Conservation (phyloP, 2,888 invertebrate genomes). For the Gymnoscelis rufifasciata region DNA sequence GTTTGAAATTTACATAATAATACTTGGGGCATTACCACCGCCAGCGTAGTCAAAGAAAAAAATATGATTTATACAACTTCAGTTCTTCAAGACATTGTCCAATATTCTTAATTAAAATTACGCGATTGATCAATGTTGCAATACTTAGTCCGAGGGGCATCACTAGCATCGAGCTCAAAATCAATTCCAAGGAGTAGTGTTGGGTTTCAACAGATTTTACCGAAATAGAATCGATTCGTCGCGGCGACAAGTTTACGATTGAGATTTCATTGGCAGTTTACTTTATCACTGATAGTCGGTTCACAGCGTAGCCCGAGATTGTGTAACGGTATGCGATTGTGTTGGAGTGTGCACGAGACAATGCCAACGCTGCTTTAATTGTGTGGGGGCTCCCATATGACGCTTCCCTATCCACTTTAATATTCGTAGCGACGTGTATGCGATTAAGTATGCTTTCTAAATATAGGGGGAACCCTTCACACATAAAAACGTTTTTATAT, state of each 20-base stretch:
- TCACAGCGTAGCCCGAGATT: constrained; percentile 31
- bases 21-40: constrained; percentile 69
- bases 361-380: constrained; percentile 58
- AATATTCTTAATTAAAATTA: no score
- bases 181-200: constrained; percentile 41
- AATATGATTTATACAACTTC: constrained; percentile 55
- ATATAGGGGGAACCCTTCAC: constrained; percentile 65
- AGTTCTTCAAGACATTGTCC: no score
- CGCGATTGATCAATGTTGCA: constrained; percentile 32
- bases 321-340: constrained; percentile 50
- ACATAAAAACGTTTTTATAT: constrained; percentile 60
- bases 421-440: constrained; percentile 67
- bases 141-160: constrained; percentile 24
- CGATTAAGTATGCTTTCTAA: constrained; percentile 74
- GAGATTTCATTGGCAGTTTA: constrained; percentile 24
- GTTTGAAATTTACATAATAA: constrained; percentile 74
- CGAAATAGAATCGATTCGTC: constrained; percentile 34
- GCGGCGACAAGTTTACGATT: constrained; percentile 26
- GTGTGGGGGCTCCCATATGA: constrained; percentile 68
- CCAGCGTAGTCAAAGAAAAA: constrained; percentile 53
- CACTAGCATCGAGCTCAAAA: constrained; percentile 34
- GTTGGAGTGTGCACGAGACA: constrained; percentile 47
- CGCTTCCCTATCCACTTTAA: constrained; percentile 73
- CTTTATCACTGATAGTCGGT: constrained; percentile 37
- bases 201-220: constrained; percentile 35